Base-by-base conservation (phyloP, 1,140 invertebrate species). In the Proales similis region DNA sequence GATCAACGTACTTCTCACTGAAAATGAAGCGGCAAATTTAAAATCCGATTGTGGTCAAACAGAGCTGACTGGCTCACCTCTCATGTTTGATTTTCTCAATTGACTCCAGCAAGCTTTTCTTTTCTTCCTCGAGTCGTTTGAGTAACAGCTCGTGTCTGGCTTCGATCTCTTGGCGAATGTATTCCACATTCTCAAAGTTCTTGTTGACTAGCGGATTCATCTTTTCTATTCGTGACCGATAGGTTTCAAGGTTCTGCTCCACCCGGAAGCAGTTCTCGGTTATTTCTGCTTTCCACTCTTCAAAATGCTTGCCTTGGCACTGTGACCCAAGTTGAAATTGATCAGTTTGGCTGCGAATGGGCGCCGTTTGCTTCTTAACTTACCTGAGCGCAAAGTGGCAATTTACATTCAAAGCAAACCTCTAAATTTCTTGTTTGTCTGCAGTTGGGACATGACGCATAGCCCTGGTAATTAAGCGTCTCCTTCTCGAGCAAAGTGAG, bases 371-470 rank as follows among this genome's bases (percentile, higher is more conserved):
- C 26, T 14, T 42, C n/a, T 26, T 26, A 53, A 36, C 24, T 36
- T 53, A 57, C 51, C 20, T 22, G 29, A 0, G 7, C 24, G 22
- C 51, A 57, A 14, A 57, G 51, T 19, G 51, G 51, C 19, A 57
- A 29, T 29, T 39, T 57, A 6, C 51, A 57, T 42, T 57, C 51
- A 26, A 57, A 57, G 4, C 51, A 57, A 4, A 57, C 51, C 45
- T 57, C 51, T 57, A 57, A 42, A 57, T 57, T 57, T 24, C 51
- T 22, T 6, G 45, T 57, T 57, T 57, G 51, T 22, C 51, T 17
- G 30, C 51, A 57, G 27, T 14, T 9, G 45, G 36, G 36, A 57
- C 51, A 57, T 4, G 51, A 24, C 7, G 51, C 51, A 12, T 57
- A 57, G 11, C 51, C 51, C 6, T 39, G 19, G 32, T 57, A 57